Percentiles rank a stretch among this genome's conserved stretches.
Evolutionary conservation across 1,140 invertebrate genomes (phyloP).

Genomic region (Pseudomyrmex cubaensis): DNA sequence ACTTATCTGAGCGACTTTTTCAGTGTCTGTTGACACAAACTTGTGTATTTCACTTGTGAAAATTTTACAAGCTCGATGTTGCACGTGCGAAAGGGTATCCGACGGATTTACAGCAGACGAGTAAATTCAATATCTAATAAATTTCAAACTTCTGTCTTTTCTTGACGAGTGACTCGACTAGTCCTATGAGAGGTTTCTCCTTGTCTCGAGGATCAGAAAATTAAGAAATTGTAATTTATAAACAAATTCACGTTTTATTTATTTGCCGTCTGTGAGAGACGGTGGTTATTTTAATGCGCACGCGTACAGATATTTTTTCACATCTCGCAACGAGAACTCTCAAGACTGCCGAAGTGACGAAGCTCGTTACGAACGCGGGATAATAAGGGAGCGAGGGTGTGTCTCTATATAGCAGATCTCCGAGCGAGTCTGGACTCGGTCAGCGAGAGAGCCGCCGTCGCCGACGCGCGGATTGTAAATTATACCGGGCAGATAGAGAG

Average conservation of each 20-base stretch:
- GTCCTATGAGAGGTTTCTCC: too few relatives aligned
- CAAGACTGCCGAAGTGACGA: neutral
- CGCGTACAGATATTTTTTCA: too few relatives aligned
- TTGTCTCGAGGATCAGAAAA: too few relatives aligned
- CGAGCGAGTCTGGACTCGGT: conserved; percentile 42
- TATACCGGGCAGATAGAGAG: conserved; percentile 82
- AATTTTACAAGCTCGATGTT: neutral
- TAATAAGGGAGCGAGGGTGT: neutral
- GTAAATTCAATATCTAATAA: too few relatives aligned
- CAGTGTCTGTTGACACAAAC: neutral
- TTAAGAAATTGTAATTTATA: neutral
- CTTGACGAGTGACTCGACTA: too few relatives aligned
- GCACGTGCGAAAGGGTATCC: neutral
- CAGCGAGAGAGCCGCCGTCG: conserved; percentile 54
- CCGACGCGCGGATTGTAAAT: conserved; percentile 79
- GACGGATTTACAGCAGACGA: too few relatives aligned
- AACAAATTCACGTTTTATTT: neutral
- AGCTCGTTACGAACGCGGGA: neutral
- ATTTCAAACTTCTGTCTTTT: too few relatives aligned
- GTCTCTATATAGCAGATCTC: conserved; percentile 15
- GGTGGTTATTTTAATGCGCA: too few relatives aligned
- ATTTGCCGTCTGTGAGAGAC: neutral
- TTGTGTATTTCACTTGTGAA: neutral
- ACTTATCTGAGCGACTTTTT: neutral
- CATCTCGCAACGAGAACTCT: neutral